Conservation (phyloP, 2,113 vertebrate species). For the Hymenochirus boettgeri region DNA sequence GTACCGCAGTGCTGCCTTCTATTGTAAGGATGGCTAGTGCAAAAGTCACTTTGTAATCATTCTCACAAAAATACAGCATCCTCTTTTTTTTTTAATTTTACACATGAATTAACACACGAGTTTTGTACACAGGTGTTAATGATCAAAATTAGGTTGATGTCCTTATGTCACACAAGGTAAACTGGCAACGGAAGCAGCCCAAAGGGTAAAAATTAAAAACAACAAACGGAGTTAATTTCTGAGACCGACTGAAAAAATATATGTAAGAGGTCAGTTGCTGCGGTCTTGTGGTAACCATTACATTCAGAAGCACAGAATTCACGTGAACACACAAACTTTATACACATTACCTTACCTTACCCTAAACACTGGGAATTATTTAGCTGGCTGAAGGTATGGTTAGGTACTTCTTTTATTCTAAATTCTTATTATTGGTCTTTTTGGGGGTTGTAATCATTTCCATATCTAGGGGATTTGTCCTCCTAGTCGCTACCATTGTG, state of each 20-base stretch:
- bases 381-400: background rate
- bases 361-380: conserved; percentile 35
- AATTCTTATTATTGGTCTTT: conserved; percentile 12
- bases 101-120: background rate
- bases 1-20: too few relatives aligned
- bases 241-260: too few relatives aligned
- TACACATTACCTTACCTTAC: background rate
- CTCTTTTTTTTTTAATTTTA: conserved; percentile 14
- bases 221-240: too few relatives aligned
- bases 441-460: conserved; percentile 5
- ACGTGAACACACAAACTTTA: too few relatives aligned
- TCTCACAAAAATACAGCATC: conserved; percentile 4
- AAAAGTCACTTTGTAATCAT: background rate
- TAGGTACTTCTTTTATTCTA: conserved; percentile 20
- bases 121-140: too few relatives aligned
- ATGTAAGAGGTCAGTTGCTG: background rate
- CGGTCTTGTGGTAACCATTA: background rate
- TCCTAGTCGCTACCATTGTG: too few relatives aligned
- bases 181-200: too few relatives aligned
- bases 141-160: too few relatives aligned
- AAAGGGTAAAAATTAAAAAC: too few relatives aligned
- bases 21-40: background rate
- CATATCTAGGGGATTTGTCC: background rate
- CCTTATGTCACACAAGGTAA: background rate
- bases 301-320: background rate